Evolutionary conservation across 2,888 invertebrate species (phyloP), one percentile per base, ranked within the genome.

Genomic region (Leucophenga montana): DNA sequence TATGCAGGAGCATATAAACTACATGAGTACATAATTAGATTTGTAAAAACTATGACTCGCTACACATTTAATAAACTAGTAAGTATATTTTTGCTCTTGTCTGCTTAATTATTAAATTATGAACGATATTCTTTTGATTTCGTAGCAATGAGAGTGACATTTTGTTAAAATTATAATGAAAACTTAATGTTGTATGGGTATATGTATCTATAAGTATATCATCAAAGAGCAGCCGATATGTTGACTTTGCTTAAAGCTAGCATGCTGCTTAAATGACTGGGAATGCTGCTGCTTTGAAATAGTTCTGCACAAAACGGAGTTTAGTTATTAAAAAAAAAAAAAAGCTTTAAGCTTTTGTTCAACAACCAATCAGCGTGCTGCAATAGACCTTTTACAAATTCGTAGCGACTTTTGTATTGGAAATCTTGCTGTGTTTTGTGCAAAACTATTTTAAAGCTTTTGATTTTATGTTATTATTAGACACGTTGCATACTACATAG

Each of bases 51-150:
- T 64, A 44, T 18, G 62, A 64, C 39, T 39, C 14, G 48, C 62
- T 64, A 64, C 62, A 64, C 62, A 64, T 64, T 64, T 46, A 64
- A 64, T 64, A 64, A 62, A 62, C 3, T 44, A 62, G 39, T 46
- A 31, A 13, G 14, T 48, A 9, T 48, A 48, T 48, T 5, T 4
- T 5, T 13, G 5, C 16, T 50, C 18, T 27, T 27, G 27, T 50
- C 18, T 0, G 16, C n/a, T 50, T 50, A 50, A 18, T 50, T 50
- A 8, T 50, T 50, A 8, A 39, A 39, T 39, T 39, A 27, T 57
- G 11, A 50, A 27, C 31, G 18, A 0, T 22, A 9, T 57, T 57
- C 0, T 57, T 57, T 22, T 57, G n/a, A 22, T 8, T 31, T 27
- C 27, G 27, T 27, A 27, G 3, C 27, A 27, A 27, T 22, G 5